A percentile compares a stretch with the other conserved stretches of the same genome.
These are phyloP conservation scores for Oryctolagus cuniculus DNA, from an alignment of 2,113 vertebrate species.

Conservation along the genomic window DNA sequence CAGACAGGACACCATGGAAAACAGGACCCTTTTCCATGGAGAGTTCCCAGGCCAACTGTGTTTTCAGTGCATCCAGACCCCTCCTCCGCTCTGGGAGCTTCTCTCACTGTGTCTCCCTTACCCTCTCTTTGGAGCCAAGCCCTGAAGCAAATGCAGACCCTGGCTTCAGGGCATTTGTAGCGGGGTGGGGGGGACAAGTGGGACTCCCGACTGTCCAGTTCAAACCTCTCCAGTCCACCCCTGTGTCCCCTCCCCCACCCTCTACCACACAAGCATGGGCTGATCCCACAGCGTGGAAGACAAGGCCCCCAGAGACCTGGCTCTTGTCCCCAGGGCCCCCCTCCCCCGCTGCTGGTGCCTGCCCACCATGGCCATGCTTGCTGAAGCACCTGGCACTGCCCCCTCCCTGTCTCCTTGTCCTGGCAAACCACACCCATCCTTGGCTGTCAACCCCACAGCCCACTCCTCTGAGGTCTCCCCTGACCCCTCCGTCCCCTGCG, in stretches of 20 bases:
- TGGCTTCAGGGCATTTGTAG: background rate
- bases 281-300: background rate
- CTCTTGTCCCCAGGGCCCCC: background rate
- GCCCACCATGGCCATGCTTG: rapidly evolving
- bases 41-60: background rate
- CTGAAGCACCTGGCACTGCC: background rate
- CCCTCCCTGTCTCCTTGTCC: background rate
- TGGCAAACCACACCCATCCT: background rate
- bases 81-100: background rate
- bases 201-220: background rate
- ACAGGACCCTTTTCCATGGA: background rate
- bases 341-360: background rate
- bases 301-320: background rate
- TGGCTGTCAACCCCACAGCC: rapidly evolving
- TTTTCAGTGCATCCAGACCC: background rate
- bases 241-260: background rate
- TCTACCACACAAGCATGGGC: background rate
- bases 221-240: rapidly evolving
- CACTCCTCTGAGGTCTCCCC: background rate
- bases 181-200: background rate
- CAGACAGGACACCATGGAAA: background rate
- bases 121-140: background rate
- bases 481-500: too few species aligned
- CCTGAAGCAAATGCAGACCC: background rate
- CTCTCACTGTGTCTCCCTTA: background rate